Percentiles rank a stretch among this genome's conserved stretches.
Evolutionary conservation across 1,140 invertebrate species (phyloP).

Genomic region (Pseudomyrmex flavicornis): DNA sequence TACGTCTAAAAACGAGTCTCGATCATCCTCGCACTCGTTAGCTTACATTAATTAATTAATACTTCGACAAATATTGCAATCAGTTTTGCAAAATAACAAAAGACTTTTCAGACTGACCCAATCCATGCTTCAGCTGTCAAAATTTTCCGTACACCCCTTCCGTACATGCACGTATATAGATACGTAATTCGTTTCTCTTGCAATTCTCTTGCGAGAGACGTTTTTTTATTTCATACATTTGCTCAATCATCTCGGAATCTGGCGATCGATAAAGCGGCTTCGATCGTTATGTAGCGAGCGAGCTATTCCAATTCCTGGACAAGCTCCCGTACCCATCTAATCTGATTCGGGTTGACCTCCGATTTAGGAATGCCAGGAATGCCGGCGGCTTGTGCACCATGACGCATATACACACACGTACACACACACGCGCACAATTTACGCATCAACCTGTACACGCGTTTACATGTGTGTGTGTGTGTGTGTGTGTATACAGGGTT

Average conservation of each 20-base stretch:
- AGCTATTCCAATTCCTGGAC: constrained; percentile 52
- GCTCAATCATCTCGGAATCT: neutral
- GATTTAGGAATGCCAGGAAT: constrained; percentile 71
- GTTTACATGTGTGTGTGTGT: too few relatives aligned
- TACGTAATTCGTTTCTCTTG: neutral
- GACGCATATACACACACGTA: neutral
- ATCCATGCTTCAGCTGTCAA: too few relatives aligned
- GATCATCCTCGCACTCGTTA: too few relatives aligned
- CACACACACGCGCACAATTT: neutral
- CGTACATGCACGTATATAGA: neutral
- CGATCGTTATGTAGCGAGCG: constrained; percentile 3
- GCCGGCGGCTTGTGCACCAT: constrained; percentile 26
- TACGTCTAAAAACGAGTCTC: too few relatives aligned
- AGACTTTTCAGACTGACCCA: too few relatives aligned
- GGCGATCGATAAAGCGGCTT: constrained; percentile 23
- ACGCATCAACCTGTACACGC: too few relatives aligned
- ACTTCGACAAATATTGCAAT: too few relatives aligned
- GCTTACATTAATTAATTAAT: too few relatives aligned
- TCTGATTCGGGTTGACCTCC: constrained; percentile 60
- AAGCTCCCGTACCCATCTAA: constrained; percentile 56
- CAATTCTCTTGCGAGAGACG: neutral
- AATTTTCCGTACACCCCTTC: too few relatives aligned
- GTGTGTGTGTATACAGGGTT: neutral
- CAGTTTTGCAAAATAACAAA: too few relatives aligned
- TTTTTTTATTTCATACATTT: constrained; percentile 1